phyloP scores from a whole-genome alignment of 2,888 invertebrate genomes.

The Geophilus truncorum region DNA sequence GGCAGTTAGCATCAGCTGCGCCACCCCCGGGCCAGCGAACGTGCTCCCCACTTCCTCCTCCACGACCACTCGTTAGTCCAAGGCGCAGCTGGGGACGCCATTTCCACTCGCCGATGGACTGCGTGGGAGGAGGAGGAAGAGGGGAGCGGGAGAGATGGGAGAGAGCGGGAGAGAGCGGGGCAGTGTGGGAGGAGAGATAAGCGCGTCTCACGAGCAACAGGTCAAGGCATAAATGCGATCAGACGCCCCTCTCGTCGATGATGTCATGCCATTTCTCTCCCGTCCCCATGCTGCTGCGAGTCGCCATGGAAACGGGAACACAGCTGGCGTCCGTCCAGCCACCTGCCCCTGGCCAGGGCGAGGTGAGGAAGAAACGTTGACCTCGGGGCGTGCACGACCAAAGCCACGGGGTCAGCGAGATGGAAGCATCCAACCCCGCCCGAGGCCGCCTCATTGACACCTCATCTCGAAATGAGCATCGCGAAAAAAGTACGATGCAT shows the following conservation, averaged over 20 bases:
- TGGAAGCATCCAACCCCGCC: constrained; percentile 10
- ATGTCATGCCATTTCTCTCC: neutral
- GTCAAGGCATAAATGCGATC: constrained; percentile 20
- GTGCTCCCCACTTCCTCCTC: constrained; percentile 28
- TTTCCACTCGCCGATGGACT: constrained; percentile 18
- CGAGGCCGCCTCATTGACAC: constrained; percentile 21
- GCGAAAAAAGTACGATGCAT: neutral
- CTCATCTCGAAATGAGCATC: neutral
- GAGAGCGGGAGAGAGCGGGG: no score
- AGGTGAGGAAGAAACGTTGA: constrained; percentile 25
- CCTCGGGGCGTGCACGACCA: constrained; percentile 27
- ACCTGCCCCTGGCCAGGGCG: constrained; percentile 25
- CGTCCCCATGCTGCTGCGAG: neutral
- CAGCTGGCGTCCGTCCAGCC: constrained; percentile 24
- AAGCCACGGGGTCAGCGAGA: constrained; percentile 14
- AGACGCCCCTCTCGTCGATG: constrained; percentile 25
- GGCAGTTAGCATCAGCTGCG: constrained; percentile 24
- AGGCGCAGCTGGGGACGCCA: constrained; percentile 18
- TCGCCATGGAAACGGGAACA: constrained; percentile 17
- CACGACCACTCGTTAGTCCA: constrained; percentile 28
- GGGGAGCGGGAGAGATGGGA: neutral
- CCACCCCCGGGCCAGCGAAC: constrained; percentile 15
- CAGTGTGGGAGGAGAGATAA: constrained; percentile 30
- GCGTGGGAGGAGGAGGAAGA: neutral
- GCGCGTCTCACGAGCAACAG: neutral